phyloP scores from a whole-genome alignment of 2,888 invertebrate species.

The Sarcophaga rosellei region DNA sequence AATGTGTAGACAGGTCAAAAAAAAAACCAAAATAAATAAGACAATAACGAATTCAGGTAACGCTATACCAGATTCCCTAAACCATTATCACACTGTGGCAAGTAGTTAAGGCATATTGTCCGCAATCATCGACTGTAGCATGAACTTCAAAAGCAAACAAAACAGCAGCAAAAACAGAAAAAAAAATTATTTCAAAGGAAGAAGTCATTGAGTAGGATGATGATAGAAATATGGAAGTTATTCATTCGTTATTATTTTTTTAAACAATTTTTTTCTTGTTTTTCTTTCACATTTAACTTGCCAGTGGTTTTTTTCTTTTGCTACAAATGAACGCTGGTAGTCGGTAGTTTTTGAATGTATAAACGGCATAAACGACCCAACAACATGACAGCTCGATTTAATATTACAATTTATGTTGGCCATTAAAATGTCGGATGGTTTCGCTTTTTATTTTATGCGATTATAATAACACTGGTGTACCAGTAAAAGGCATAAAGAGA shows the following conservation, averaged over 20 bases:
- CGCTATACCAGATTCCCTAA: background rate
- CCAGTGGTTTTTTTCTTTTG: constrained; percentile 21
- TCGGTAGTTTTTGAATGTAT: constrained; percentile 47
- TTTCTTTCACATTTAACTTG: background rate
- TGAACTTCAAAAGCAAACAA: background rate
- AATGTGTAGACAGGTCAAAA: background rate
- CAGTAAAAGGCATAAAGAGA: constrained; percentile 9
- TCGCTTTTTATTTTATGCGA: constrained; percentile 74
- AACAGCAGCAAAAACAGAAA: background rate
- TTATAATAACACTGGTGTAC: constrained; percentile 70
- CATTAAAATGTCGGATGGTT: constrained; percentile 75
- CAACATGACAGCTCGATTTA: constrained; percentile 74
- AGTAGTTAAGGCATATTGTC: too few species aligned
- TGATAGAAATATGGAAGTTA: constrained; percentile 68
- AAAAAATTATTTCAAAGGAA: background rate
- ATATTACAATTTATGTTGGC: constrained; percentile 77
- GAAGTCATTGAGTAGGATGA: constrained; percentile 59
- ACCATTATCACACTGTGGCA: too few species aligned
- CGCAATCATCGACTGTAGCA: too few species aligned
- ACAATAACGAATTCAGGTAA: background rate
- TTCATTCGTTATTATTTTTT: constrained; percentile 58
- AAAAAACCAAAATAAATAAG: background rate
- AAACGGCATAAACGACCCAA: constrained; percentile 68
- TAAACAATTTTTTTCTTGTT: constrained; percentile 16
- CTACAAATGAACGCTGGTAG: constrained; percentile 38